These are phyloP conservation scores for Mythimna pallens DNA, from an alignment of 2,888 invertebrate species.

Conservation along the genomic window DNA sequence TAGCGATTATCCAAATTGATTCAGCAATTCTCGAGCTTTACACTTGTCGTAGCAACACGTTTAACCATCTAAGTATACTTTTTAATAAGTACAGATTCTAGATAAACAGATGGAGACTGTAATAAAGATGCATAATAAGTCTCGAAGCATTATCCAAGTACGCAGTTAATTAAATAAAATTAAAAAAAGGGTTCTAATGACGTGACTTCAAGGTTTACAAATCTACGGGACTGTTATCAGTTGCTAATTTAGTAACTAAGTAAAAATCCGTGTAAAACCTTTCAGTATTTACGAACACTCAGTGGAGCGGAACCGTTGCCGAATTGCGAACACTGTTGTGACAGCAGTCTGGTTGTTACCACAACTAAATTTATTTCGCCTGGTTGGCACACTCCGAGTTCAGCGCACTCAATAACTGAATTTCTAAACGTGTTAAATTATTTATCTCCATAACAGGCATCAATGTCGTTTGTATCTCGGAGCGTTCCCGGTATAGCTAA, in stretches of 20 bases:
- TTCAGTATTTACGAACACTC: slow-evolving; percentile 54
- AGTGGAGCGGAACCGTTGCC: slow-evolving; percentile 76
- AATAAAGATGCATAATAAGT: no score
- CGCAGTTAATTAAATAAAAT: neutral
- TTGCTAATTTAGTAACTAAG: slow-evolving; percentile 25
- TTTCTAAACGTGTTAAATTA: slow-evolving; percentile 49
- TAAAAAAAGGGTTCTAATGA: neutral
- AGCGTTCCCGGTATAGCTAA: slow-evolving; percentile 71
- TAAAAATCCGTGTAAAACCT: slow-evolving; percentile 51
- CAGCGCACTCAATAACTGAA: slow-evolving; percentile 40
- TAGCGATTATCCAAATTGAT: no score
- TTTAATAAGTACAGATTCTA: no score
- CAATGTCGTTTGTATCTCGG: slow-evolving; percentile 62
- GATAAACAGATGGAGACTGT: neutral
- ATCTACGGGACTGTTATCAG: slow-evolving; percentile 30
- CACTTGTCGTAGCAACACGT: no score
- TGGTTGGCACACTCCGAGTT: slow-evolving; percentile 50
- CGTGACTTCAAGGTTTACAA: neutral
- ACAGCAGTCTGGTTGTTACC: slow-evolving; percentile 61
- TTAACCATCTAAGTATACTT: no score
- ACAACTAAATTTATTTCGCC: slow-evolving; percentile 55
- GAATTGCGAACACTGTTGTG: slow-evolving; percentile 78
- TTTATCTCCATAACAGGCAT: slow-evolving; percentile 57
- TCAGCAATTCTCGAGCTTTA: no score
- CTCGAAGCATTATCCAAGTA: neutral